These are phyloP conservation scores for Phyllotreta striolata DNA, from an alignment of 2,888 invertebrate genomes.

Conservation along the genomic window DNA sequence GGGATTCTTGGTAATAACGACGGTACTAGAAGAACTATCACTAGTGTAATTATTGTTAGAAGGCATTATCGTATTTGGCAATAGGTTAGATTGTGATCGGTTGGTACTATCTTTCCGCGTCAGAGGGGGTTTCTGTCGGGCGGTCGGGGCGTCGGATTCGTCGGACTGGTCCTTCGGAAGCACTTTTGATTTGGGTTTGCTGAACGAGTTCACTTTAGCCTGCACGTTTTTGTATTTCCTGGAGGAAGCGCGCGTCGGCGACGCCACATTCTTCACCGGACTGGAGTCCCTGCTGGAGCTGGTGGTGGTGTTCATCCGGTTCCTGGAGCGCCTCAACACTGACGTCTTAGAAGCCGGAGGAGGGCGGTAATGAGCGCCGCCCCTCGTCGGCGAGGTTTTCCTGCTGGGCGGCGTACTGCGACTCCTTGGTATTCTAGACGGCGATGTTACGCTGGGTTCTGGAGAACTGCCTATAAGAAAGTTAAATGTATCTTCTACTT, in stretches of 20 bases:
- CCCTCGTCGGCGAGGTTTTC: slow-evolving; percentile 51
- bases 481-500: no score
- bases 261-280: slow-evolving; percentile 50
- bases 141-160: slow-evolving; percentile 44
- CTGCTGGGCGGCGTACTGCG: slow-evolving; percentile 54
- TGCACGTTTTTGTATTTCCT: slow-evolving; percentile 57
- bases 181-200: slow-evolving; percentile 58
- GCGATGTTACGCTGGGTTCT: slow-evolving; percentile 59
- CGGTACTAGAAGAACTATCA: slow-evolving; percentile 45
- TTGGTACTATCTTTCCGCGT: slow-evolving; percentile 49
- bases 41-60: slow-evolving; percentile 40
- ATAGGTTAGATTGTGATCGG: slow-evolving; percentile 43
- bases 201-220: slow-evolving; percentile 59
- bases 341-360: slow-evolving; percentile 39
- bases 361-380: slow-evolving; percentile 28
- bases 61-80: slow-evolving; percentile 38
- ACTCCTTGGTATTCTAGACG: slow-evolving; percentile 54
- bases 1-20: slow-evolving; percentile 31
- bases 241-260: slow-evolving; percentile 53
- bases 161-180: slow-evolving; percentile 55
- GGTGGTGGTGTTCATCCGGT: slow-evolving; percentile 42
- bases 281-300: slow-evolving; percentile 54
- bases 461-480: slow-evolving; percentile 56
- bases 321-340: slow-evolving; percentile 42
- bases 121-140: slow-evolving; percentile 35